phyloP scores from a whole-genome alignment of 1,140 invertebrate species.

The Brachionus rubens region DNA sequence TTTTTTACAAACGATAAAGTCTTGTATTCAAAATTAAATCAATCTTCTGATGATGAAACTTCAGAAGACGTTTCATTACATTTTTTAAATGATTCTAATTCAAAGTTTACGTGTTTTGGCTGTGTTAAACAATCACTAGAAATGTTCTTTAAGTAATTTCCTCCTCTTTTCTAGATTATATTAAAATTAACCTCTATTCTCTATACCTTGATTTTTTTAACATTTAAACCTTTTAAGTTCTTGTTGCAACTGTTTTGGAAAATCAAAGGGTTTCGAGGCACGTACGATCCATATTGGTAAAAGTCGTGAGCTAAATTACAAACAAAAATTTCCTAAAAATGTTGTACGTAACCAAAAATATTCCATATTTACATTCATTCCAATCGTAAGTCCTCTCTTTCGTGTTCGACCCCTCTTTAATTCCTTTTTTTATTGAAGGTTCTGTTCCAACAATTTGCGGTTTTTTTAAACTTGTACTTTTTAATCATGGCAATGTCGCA shows the following conservation, averaged over 20 bases:
- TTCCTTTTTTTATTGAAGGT: constrained; percentile 65
- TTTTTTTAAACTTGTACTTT: constrained; percentile 98
- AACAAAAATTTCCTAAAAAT: constrained; percentile 70
- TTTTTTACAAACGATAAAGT: no score
- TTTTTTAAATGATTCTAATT: no score
- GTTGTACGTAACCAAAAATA: constrained; percentile 98
- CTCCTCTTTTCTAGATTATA: no score
- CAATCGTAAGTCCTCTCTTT: constrained; percentile 75
- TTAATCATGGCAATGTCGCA: constrained; percentile 95
- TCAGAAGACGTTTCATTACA: no score
- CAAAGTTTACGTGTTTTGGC: no score
- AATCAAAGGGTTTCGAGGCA: constrained; percentile 11
- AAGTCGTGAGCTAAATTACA: neutral
- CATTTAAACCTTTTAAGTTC: constrained; percentile 43
- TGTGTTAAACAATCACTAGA: no score
- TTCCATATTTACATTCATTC: constrained; percentile 94
- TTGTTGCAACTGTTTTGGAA: constrained; percentile 13
- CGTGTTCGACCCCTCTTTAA: constrained; percentile 44
- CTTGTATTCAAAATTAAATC: no score
- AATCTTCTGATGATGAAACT: no score
- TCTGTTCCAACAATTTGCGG: constrained; percentile 96
- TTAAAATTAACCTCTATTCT: neutral
- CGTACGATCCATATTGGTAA: constrained; percentile 30
- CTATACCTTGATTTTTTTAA: neutral
- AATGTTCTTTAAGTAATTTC: no score